Conservation (phyloP, 2,888 invertebrate species). For the Marasmarcha lunaedactyla region DNA sequence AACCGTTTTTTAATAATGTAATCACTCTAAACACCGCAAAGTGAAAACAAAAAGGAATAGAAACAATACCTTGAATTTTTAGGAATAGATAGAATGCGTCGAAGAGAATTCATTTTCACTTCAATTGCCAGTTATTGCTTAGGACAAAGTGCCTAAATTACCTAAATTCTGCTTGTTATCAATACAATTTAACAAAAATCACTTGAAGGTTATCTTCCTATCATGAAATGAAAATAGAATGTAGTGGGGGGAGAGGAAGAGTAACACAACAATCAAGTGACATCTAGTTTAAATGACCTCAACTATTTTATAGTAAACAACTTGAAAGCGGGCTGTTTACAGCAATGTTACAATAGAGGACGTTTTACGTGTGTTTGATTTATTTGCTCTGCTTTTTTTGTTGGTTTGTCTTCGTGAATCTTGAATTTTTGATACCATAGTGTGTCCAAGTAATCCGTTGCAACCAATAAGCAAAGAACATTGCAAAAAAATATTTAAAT, state of each 20-base stretch:
- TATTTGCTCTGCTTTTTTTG: no score
- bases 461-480: no score
- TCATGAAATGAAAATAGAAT: conserved; percentile 36
- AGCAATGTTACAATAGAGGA: no score
- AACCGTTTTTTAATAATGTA: conserved; percentile 8
- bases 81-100: conserved; percentile 39
- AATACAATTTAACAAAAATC: conserved; percentile 55
- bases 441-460: no score
- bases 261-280: no score
- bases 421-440: no score
- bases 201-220: conserved; percentile 62
- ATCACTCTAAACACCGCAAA: neutral
- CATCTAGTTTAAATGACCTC: neutral
- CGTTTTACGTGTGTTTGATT: no score
- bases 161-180: conserved; percentile 47
- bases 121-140: conserved; percentile 11
- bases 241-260: no score
- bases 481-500: no score
- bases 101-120: conserved; percentile 48
- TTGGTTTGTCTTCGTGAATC: no score
- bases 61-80: conserved; percentile 47
- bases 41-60: conserved; percentile 9
- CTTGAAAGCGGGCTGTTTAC: no score
- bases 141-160: conserved; percentile 21
- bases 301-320: no score